Evolutionary conservation across 2,888 invertebrate species (phyloP).

Genomic region (Meandrusa payeni): DNA sequence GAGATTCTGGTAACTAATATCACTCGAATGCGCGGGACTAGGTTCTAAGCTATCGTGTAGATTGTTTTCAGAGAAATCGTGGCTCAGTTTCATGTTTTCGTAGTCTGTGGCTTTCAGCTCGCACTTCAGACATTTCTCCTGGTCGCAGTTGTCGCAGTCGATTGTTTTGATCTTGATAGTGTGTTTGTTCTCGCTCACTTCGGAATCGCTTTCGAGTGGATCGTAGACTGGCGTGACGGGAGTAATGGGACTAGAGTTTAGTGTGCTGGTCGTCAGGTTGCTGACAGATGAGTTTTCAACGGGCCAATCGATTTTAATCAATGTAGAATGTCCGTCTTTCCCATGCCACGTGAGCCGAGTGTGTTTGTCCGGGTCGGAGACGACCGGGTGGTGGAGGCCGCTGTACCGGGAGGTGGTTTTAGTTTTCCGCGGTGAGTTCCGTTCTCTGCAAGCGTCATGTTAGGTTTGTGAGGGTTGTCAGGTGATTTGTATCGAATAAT

Average conservation of each 20-base stretch:
- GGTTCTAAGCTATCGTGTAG: conserved; percentile 55
- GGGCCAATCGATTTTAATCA: conserved; percentile 74
- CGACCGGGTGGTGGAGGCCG: conserved; percentile 52
- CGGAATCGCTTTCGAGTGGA: conserved; percentile 69
- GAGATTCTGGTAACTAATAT: conserved; percentile 74
- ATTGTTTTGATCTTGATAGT: conserved; percentile 60
- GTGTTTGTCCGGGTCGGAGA: conserved; percentile 38
- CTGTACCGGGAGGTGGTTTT: conserved; percentile 58
- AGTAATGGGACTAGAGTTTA: conserved; percentile 58
- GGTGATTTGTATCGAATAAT: conserved; percentile 5
- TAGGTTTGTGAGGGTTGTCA: conserved; percentile 29
- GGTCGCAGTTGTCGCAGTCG: conserved; percentile 52
- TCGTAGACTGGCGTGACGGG: conserved; percentile 65
- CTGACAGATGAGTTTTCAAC: conserved; percentile 52
- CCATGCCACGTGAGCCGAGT: conserved; percentile 67
- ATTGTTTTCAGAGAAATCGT: conserved; percentile 34
- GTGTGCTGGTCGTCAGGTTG: conserved; percentile 54
- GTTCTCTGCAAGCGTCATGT: conserved; percentile 62
- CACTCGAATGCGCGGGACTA: conserved; percentile 60
- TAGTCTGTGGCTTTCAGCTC: conserved; percentile 65
- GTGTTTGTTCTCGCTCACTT: conserved; percentile 63
- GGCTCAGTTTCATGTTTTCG: conserved; percentile 41
- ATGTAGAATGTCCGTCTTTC: conserved; percentile 68
- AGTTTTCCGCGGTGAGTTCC: conserved; percentile 66
- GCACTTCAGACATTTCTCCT: conserved; percentile 67